A percentile compares a stretch with the other conserved stretches of the same genome.
phyloP scores from a whole-genome alignment of 2,888 invertebrate species.

The Bombylius major region DNA sequence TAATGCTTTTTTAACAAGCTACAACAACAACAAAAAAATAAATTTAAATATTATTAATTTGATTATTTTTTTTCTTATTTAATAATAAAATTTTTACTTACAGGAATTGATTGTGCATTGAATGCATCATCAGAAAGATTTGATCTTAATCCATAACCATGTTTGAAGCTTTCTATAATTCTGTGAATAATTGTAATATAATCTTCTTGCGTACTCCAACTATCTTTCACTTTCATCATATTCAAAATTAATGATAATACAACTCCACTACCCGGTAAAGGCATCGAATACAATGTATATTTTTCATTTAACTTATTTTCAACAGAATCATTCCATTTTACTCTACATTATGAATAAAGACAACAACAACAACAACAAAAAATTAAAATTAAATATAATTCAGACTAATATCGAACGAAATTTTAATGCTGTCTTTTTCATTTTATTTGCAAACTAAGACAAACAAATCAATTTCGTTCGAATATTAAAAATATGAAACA shows the following conservation, averaged over 20 bases:
- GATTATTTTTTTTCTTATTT: not conserved
- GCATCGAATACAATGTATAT: constrained; percentile 59
- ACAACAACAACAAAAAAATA: not conserved
- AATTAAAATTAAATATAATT: not conserved
- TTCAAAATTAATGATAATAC: constrained; percentile 72
- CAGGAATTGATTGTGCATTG: constrained; percentile 16
- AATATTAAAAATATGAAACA: constrained; percentile 15
- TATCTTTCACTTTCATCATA: constrained; percentile 43
- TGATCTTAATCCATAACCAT: constrained; percentile 75
- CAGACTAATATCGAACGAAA: too few relatives aligned
- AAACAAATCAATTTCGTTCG: too few relatives aligned
- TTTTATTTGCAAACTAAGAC: too few relatives aligned
- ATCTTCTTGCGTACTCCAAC: constrained; percentile 15
- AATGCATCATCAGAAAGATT: constrained; percentile 51
- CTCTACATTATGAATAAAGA: not conserved
- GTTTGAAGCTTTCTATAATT: constrained; percentile 81
- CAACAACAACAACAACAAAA: not conserved
- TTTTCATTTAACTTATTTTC: constrained; percentile 32
- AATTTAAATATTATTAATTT: not conserved
- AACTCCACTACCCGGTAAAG: constrained; percentile 76
- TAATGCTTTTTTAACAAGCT: constrained; percentile 4
- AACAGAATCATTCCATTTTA: not conserved
- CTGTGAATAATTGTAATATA: constrained; percentile 50
- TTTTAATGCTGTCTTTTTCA: too few relatives aligned
- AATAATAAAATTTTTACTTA: not conserved